Evolutionary conservation across 2,888 invertebrate genomes (phyloP), one percentile per base, ranked within the genome.

Genomic region (Abrostola tripartita): DNA sequence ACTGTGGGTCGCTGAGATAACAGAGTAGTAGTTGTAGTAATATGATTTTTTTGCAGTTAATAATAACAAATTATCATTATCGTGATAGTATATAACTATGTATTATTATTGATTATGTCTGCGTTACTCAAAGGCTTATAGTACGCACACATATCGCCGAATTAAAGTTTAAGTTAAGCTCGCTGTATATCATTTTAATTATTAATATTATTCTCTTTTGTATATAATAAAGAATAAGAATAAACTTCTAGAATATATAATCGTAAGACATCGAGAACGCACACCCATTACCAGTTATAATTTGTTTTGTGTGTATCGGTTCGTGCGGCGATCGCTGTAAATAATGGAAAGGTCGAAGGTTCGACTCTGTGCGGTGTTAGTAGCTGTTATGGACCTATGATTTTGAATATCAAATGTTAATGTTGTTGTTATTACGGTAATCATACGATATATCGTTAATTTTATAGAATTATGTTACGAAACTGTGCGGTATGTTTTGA

Each of bases 271-370:
- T 64, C 70, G 84, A 56, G 62, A 76, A 81, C 76, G 47, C 54
- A 37, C 71, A 11, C 64, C 61, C 42, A 74, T 62, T 74, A 80
- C 79, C 74, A 80, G 78, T 81, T 78, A 76, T 78, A 81, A 83
- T 81, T 83, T 79, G 83, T 81, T 82, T 75, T 76, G 79, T 71
- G 67, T 67, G 72, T 78, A 76, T 78, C 77, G 65, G 67, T 77
- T 81, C 79, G 78, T 74, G 81, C 70, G 69, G 63, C 74, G 71
- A 65, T 53, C 71, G 66, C 62, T 65, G 73, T 69, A 60, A 71
- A 69, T 76, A 72, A 75, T 66, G 65, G 61, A 81, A 78, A 79
- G 79, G 79, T 79, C 81, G 70, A 61, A 66, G 76, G 81, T 79
- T 79, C 76, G 70, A 73, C 51, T 49, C 71, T 60, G 64, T 64